phyloP scores from a whole-genome alignment of 2,797 vertebrate species.

The Poecilia picta region DNA sequence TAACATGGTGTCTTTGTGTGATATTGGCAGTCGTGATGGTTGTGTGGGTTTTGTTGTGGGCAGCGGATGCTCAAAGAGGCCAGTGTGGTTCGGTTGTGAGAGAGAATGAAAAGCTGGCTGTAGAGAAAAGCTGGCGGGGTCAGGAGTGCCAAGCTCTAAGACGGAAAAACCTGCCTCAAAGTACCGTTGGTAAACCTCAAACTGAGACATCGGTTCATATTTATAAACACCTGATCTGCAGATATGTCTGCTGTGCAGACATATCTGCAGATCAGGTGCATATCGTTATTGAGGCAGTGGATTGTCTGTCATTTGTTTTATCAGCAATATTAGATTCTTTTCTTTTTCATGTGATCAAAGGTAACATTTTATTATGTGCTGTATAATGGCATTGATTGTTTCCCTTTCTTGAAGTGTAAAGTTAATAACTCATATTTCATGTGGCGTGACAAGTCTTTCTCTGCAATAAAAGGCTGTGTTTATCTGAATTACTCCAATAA shows the following conservation, averaged over 20 bases:
- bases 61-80: slow-evolving; percentile 72
- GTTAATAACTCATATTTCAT: slow-evolving; percentile 18
- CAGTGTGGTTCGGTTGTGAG: slow-evolving; percentile 65
- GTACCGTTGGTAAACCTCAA: slow-evolving; percentile 17
- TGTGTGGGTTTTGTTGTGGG: slow-evolving; percentile 79
- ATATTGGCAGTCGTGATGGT: slow-evolving; percentile 58
- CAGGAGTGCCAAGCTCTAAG: slow-evolving; percentile 3
- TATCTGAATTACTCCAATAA: not conserved
- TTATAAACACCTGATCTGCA: not conserved
- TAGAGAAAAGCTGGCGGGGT: slow-evolving; percentile 26
- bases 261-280: no score
- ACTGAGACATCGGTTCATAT: not conserved
- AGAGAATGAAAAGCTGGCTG: slow-evolving; percentile 49
- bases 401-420: not conserved
- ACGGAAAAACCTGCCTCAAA: slow-evolving; percentile 24
- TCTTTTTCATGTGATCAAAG: slow-evolving; percentile 31
- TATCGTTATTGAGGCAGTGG: not conserved
- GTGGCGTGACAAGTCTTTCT: not conserved
- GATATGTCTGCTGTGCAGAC: not conserved
- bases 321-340: not conserved
- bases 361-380: slow-evolving; percentile 29
- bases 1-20: slow-evolving; percentile 77
- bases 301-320: not conserved
- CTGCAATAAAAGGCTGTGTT: not conserved
- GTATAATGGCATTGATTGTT: not conserved